Evolutionary conservation across 2,797 vertebrate species (phyloP).

Genomic region (Notamacropus eugenii): DNA sequence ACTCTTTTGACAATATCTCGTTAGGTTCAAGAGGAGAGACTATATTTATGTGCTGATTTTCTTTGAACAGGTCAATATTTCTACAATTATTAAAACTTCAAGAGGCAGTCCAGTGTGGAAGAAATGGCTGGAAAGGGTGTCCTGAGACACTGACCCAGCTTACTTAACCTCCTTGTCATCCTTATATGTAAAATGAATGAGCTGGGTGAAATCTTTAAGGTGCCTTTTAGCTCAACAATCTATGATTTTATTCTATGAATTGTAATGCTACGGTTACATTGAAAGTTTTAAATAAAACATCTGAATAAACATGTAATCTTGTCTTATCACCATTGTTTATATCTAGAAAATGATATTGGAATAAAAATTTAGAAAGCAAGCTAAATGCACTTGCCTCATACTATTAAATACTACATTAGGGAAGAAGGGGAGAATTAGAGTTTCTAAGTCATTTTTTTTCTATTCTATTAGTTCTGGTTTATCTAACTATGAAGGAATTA

Average conservation of each 20-base stretch:
- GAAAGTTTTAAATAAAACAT: not conserved
- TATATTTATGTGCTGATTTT: not conserved
- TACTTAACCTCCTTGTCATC: not conserved
- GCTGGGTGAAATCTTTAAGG: not conserved
- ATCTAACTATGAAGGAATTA: not conserved
- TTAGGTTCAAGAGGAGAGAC: not conserved
- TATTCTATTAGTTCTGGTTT: slow-evolving; percentile 2
- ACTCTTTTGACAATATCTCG: not conserved
- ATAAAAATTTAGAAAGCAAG: not conserved
- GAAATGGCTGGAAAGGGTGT: not conserved
- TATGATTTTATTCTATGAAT: not conserved
- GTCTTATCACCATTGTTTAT: not conserved
- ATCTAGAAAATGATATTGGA: not conserved
- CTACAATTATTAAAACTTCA: not conserved
- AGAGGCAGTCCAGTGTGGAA: not conserved
- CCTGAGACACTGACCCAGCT: not conserved
- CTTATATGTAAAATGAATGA: not conserved
- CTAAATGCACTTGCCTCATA: not conserved
- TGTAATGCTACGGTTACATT: not conserved
- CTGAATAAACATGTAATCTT: not conserved
- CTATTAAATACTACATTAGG: not conserved
- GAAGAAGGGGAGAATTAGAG: not conserved
- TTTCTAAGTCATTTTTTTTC: not conserved
- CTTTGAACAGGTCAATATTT: not conserved
- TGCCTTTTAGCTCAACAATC: not conserved